Evolutionary conservation across 2,113 vertebrate genomes (phyloP).

Genomic region (Panthera uncia): DNA sequence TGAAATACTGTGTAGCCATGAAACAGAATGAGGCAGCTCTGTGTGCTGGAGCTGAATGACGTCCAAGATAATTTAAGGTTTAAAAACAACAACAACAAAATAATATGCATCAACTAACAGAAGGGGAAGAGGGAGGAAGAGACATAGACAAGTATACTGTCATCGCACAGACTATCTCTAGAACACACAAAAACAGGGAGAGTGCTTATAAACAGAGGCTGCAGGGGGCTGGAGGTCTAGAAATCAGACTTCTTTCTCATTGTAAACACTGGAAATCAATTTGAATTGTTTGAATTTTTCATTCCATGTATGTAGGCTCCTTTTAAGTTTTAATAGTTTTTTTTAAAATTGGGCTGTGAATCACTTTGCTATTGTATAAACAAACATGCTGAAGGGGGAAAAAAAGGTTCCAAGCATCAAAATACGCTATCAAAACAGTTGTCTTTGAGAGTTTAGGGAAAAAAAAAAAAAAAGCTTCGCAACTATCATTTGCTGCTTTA

Average conservation of each 20-base stretch:
- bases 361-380: neutral
- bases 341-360: neutral
- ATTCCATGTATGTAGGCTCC: neutral
- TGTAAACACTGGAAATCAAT: constrained; percentile 18
- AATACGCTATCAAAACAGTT: neutral
- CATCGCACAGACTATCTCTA: neutral
- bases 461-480: neutral
- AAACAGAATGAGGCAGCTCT: constrained; percentile 34
- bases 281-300: neutral
- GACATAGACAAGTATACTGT: neutral
- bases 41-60: neutral
- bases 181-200: neutral
- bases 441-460: neutral
- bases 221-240: neutral
- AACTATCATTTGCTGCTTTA: constrained; percentile 18
- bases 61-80: constrained; percentile 19
- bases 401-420: constrained; percentile 5
- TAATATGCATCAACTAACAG: neutral
- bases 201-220: neutral
- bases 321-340: constrained; percentile 35
- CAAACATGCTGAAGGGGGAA: neutral
- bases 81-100: neutral
- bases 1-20: constrained; percentile 23
- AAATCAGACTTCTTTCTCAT: neutral
- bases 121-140: neutral